Percentiles rank a stretch among this genome's conserved stretches.
Conservation (phyloP, 2,888 invertebrate species). For the Athalia circularis region DNA sequence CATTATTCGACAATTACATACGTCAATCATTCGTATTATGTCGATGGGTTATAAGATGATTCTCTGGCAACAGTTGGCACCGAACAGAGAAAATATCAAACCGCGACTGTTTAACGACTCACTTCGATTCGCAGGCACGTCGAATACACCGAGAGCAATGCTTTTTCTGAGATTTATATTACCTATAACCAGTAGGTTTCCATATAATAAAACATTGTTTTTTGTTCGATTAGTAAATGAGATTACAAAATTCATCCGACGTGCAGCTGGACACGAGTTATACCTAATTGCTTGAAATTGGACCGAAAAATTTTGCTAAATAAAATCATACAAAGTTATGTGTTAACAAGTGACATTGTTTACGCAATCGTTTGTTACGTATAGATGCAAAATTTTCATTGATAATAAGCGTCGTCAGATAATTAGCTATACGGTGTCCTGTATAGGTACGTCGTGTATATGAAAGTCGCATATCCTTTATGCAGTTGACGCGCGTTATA, state of each 20-base stretch:
- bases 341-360: too few relatives aligned
- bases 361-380: not conserved
- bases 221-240: too few relatives aligned
- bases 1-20: slow-evolving; percentile 19
- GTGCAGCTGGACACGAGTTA: too few relatives aligned
- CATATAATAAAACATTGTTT: not conserved
- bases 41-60: not conserved
- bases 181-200: not conserved
- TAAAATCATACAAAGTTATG: too few relatives aligned
- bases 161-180: not conserved
- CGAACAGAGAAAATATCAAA: too few relatives aligned
- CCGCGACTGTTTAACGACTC: slow-evolving; percentile 8
- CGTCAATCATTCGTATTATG: slow-evolving; percentile 23
- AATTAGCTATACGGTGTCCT: slow-evolving; percentile 25
- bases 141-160: not conserved
- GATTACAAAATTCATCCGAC: too few relatives aligned
- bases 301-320: too few relatives aligned
- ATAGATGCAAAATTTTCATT: too few relatives aligned
- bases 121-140: slow-evolving; percentile 7
- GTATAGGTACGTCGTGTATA: not conserved
- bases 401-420: slow-evolving; percentile 23
- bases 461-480: too few relatives aligned
- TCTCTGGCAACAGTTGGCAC: not conserved
- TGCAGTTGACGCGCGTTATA: not conserved
- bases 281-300: too few relatives aligned